Base-by-base conservation (phyloP, 2,888 invertebrate species). In the Rhamnusium bicolor region DNA sequence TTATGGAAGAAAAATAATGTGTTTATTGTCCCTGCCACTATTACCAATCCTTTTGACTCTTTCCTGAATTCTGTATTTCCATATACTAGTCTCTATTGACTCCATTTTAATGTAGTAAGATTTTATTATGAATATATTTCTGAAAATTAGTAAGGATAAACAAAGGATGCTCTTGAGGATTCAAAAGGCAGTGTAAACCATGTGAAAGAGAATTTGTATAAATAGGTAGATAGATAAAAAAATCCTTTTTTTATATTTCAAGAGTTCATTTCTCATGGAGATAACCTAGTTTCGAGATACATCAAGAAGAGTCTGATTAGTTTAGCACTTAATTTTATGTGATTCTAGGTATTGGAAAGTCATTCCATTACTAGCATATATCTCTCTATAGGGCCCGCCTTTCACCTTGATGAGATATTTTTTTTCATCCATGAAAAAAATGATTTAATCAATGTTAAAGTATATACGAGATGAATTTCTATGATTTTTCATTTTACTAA, bases 261-360 rank as follows among this genome's bases (percentile, higher is more conserved):
- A 10, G 14, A 49, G 53, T 53, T 19, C 53, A n/a, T 65, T 19
- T 19, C 19, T 65, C 40, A 53, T 53, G 51, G 53, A 53, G 53
- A 65, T 65, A 29, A 53, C 65, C 29, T 53, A 7, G 53, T 65
- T 63, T 24, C 12, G 14, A 18, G 16, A 18, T 16, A n/a, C 14
- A 10, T 27, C 27, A 14, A 49, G 27, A 18, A n/a, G 10, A 49
- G 27, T 14, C 21, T 49, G 63, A 65, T 65, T 65, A 65, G 21
- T 65, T 53, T n/a, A 18, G 32, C 40, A 53, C 65, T 65, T 65
- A 63, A 63, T 51, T 63, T 47, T 4, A 24, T 18, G 47, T 56
- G 10, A 32, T 32, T 58, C 0, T 18, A 12, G 58, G 24, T 58
- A 58, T 58, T 32, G 58, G 32, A 58, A 58, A 58, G 29, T 56